phyloP scores from a whole-genome alignment of 2,797 vertebrate species.

The Rhinogobio ventralis region DNA sequence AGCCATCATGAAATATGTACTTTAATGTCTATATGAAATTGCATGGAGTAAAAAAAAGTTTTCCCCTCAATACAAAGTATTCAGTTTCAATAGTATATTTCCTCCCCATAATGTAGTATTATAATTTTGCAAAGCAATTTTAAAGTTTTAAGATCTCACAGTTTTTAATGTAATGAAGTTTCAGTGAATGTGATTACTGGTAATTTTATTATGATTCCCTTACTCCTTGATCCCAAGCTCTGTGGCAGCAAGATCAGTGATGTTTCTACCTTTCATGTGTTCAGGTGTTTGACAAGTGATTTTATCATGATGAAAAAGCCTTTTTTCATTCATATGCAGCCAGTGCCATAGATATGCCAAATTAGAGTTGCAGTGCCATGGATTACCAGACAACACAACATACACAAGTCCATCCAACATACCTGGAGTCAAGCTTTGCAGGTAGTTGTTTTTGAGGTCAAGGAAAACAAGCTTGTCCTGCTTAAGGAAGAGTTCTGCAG shows the following conservation, averaged over 20 bases:
- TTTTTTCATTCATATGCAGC: conserved; percentile 71
- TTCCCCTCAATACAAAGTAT: too few species aligned
- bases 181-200: too few species aligned
- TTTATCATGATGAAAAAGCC: conserved; percentile 62
- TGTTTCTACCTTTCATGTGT: conserved; percentile 59
- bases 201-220: neutral
- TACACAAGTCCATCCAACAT: conserved; percentile 63
- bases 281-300: conserved; percentile 67
- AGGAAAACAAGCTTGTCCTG: conserved; percentile 66
- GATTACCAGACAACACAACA: conserved; percentile 70
- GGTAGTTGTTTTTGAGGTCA: conserved; percentile 72
- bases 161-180: too few species aligned
- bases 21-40: neutral
- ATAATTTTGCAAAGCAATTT: too few species aligned
- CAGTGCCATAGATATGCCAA: conserved; percentile 74
- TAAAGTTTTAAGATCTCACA: too few species aligned
- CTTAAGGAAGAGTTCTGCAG: conserved; percentile 67
- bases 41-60: too few species aligned
- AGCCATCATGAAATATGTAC: neutral
- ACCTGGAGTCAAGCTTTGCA: conserved; percentile 69
- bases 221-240: conserved; percentile 12
- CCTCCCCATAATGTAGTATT: too few species aligned
- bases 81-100: too few species aligned
- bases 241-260: conserved; percentile 18
- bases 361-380: conserved; percentile 71